Evolutionary conservation across 2,113 vertebrate genomes (phyloP), one percentile per base, ranked within the genome.

Genomic region (Lepus europaeus): DNA sequence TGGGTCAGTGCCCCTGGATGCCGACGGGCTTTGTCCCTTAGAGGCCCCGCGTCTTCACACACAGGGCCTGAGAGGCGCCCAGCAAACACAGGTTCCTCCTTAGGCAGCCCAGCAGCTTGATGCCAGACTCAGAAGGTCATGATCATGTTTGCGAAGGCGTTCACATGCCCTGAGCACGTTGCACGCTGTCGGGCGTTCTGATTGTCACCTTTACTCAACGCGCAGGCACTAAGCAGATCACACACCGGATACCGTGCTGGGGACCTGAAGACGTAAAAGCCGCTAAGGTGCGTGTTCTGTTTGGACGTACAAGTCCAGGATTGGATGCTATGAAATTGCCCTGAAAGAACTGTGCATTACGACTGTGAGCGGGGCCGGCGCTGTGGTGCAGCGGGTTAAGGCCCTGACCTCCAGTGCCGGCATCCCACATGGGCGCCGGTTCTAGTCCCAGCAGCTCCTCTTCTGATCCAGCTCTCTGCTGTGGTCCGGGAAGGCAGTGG

Each of bases 201-300:
- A 0, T 1, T 0, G 8, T 1, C 1, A 7, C 9, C 72, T 2
- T 45, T 27, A 5, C 23, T 9, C 51, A 53, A 1, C 6, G 29
- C 56, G 9, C 0, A 2, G 3, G 2, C 6, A 12, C 4, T 8
- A 10, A 36, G 11, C 9, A 45, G 61, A 7, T 19, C 13, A 3
- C 8, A 22, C 0, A 2, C 6, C 1, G 29, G 64, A 0, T 2
- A 3, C 6, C 0, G 0, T n/a, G 3, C 63, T 49, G 9, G 3
- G 22, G 3, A 45, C 12, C 22, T 29, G 2, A 17, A 66, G 8
- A 45, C 45, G 5, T 0, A 12, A 7, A 23, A 14, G 56, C 4
- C 4, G 0, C 16, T 5, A 5, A 1, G n/a, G 6, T 16, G 4
- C 36, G 3, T 4, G 2, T 14, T 59, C 17, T 3, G 3, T 1